Evolutionary conservation across 2,113 vertebrate genomes (phyloP).

Genomic region (Phalacrocorax aristotelis): DNA sequence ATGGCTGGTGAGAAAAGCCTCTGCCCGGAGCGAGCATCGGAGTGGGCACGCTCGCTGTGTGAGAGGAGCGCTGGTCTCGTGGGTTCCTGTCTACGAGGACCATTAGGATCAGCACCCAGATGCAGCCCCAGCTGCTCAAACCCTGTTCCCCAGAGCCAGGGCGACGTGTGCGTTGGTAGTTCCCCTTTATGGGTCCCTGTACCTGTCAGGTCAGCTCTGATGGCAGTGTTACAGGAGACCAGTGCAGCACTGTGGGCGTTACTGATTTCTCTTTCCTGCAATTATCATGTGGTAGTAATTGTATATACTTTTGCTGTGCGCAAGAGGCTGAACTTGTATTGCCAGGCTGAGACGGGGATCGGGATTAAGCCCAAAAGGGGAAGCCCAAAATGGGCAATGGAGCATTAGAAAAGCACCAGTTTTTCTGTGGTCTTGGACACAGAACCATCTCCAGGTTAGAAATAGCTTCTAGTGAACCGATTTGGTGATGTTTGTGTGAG

Average conservation of each 20-base stretch:
- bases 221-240: not conserved
- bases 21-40: fast-evolving
- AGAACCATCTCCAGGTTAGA: not conserved
- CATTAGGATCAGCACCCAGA: not conserved
- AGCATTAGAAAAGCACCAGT: not conserved
- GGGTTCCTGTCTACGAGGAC: fast-evolving
- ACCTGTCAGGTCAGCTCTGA: fast-evolving
- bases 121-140: not conserved
- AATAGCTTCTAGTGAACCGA: no score
- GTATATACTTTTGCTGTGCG: no score
- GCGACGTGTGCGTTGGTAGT: fast-evolving
- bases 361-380: not conserved
- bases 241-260: fast-evolving
- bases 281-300: not conserved
- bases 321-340: not conserved
- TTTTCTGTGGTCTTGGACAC: not conserved
- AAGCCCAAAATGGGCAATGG: not conserved
- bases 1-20: not conserved
- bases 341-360: not conserved
- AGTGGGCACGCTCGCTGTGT: fast-evolving
- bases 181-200: fast-evolving
- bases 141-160: not conserved
- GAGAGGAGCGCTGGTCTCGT: fast-evolving
- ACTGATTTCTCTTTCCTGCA: not conserved
- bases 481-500: not conserved